Base-by-base conservation (phyloP, 2,113 vertebrate species). In the Anguilla rostrata region DNA sequence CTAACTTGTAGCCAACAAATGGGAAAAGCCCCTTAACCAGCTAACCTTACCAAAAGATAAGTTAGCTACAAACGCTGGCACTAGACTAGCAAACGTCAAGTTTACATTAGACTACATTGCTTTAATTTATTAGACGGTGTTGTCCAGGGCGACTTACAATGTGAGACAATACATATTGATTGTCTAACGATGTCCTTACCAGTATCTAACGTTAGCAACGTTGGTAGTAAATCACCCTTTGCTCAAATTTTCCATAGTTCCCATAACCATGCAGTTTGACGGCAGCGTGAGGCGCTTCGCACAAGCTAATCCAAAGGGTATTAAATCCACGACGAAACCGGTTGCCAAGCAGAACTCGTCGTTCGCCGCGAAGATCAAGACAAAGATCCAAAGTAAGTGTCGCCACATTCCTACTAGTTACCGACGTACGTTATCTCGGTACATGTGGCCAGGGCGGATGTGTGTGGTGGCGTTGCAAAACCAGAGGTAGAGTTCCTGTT, bases 301-400 rank as follows among this genome's bases (percentile, higher is more conserved):
- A 87, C 56, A 5, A 88, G 83, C 39, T 85, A 89, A 90, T 89
- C 85, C 94, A 90, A 90, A 94, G 89, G 49, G 82, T 15, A 7
- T 11, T 22, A 85, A 75, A 85, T 94, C 86, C 82, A 91, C 90
- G 82, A 95, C 84, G 89, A 96, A 88, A 9, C 89, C 91, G 90
- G 87, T 82, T 80, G 84, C 93, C 66, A 97, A 96, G 63, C 43
- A 94, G 90, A 95, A 96, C 88, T 91, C 93, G 88, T 90, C 94
- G 84, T 92, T 96, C 86, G 96, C 95, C 83, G 95, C 95, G 84
- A 98, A 97, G 94, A 97, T 98, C 84, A 98, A 96, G 92, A 94
- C 95, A 71, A 98, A 97, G 92, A 93, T 96, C 90, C 86, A 96
- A 84, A 97, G 97, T 98, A 93, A 96, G 97, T 96, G 8, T 12